phyloP scores from a whole-genome alignment of 2,888 invertebrate species.

The Agrochola lychnidis region DNA sequence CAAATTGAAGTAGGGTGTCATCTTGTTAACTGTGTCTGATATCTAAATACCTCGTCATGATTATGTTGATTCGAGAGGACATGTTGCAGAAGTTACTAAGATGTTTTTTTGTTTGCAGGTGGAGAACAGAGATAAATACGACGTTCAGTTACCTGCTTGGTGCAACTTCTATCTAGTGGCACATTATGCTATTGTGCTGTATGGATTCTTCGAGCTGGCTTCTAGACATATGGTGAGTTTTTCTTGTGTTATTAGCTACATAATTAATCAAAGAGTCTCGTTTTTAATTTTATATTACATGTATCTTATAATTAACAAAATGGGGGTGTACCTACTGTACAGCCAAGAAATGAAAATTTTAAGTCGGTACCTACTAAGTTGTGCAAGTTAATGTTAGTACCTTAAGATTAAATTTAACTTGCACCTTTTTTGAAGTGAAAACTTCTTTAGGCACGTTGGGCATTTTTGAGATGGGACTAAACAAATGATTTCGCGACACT shows the following conservation, averaged over 20 bases:
- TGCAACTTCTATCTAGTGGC: conserved; percentile 92
- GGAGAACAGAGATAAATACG: conserved; percentile 92
- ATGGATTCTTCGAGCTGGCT: conserved; percentile 92
- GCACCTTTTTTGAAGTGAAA: too few relatives aligned
- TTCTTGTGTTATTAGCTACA: not conserved
- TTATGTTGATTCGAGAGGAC: not conserved
- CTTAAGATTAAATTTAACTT: not conserved
- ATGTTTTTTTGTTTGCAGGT: conserved; percentile 85
- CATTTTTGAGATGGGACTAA: too few relatives aligned
- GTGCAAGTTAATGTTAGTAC: too few relatives aligned
- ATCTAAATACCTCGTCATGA: not conserved
- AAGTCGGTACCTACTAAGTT: not conserved
- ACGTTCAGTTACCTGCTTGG: conserved; percentile 92
- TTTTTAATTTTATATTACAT: not conserved
- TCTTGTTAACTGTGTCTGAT: not conserved
- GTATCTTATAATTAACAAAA: not conserved
- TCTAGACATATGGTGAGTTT: conserved; percentile 91
- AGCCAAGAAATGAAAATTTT: not conserved
- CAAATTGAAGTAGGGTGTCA: not conserved
- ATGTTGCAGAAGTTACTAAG: not conserved
- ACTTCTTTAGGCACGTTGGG: too few relatives aligned
- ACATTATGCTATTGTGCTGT: conserved; percentile 92
- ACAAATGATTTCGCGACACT: too few relatives aligned
- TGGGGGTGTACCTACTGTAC: not conserved
- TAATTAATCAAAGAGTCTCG: not conserved